These are phyloP conservation scores for Hippocampus mohnikei DNA, from an alignment of 2,113 vertebrate genomes.

Conservation along the genomic window DNA sequence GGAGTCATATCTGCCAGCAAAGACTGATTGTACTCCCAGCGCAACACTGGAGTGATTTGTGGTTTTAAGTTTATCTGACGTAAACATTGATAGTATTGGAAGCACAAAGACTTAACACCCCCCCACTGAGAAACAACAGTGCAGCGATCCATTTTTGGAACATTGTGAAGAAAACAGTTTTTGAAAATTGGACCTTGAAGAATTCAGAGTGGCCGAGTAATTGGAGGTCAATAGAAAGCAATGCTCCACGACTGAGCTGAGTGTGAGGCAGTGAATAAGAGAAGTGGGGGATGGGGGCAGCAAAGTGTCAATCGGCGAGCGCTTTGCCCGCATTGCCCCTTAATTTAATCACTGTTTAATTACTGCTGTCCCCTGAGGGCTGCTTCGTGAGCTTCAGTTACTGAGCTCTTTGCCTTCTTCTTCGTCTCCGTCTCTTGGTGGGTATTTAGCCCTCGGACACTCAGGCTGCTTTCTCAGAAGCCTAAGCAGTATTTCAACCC, in stretches of 20 bases:
- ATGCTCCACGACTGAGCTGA: constrained; percentile 56
- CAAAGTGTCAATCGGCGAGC: constrained; percentile 65
- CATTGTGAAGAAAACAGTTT: constrained; percentile 62
- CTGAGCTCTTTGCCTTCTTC: constrained; percentile 57
- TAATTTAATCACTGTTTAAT: constrained; percentile 81
- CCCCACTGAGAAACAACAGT: constrained; percentile 36
- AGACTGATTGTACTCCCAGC: constrained; percentile 34
- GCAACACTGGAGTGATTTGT: constrained; percentile 30
- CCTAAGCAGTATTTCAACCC: constrained; percentile 73
- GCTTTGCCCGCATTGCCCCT: constrained; percentile 69
- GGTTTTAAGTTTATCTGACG: constrained; percentile 53
- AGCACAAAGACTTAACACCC: constrained; percentile 7
- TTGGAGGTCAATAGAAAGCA: constrained; percentile 68
- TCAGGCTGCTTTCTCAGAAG: constrained; percentile 56
- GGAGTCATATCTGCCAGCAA: constrained; percentile 37
- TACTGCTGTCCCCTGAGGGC: constrained; percentile 68
- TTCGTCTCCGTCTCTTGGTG: constrained; percentile 33
- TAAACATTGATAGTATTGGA: constrained; percentile 55
- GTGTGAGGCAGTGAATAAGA: constrained; percentile 28
- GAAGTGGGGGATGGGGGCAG: constrained; percentile 36
- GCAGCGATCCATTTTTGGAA: constrained; percentile 51
- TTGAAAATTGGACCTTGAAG: constrained; percentile 63
- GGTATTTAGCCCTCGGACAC: constrained; percentile 64
- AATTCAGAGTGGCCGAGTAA: constrained; percentile 64
- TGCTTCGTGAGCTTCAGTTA: constrained; percentile 63